Evolutionary conservation across 2,113 vertebrate species (phyloP).

Genomic region (Donacobius atricapilla): DNA sequence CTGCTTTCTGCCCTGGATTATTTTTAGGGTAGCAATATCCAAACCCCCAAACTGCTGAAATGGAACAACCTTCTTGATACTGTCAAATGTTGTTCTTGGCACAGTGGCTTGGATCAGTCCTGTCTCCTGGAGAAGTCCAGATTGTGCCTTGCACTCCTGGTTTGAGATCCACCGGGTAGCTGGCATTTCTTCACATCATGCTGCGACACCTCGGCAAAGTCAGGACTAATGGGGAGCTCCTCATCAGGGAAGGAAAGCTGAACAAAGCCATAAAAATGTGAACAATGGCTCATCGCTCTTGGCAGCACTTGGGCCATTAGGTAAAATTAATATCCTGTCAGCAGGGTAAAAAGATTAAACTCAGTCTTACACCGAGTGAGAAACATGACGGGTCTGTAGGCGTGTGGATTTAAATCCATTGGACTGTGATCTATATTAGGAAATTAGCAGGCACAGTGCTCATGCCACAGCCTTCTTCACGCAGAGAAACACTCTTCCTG

Average conservation of each 20-base stretch:
- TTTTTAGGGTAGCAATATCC: not conserved
- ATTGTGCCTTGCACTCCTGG: not conserved
- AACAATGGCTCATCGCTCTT: not conserved
- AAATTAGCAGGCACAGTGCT: not conserved
- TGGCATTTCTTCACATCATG: not conserved
- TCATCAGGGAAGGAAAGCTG: not conserved
- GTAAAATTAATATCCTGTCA: conserved; percentile 8
- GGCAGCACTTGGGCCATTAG: not conserved
- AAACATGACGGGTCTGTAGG: not conserved
- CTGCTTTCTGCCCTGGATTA: not conserved
- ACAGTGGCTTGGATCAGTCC: not conserved
- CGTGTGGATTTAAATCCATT: not conserved
- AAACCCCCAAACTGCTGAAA: not conserved
- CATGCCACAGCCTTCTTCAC: not conserved
- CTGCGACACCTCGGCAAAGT: not conserved
- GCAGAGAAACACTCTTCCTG: not conserved
- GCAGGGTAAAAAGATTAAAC: not conserved
- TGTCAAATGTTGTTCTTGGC: not conserved
- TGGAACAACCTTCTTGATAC: not conserved
- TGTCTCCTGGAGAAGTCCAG: not conserved
- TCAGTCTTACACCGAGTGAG: not conserved
- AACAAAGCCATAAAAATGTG: not conserved
- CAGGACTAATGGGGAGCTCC: not conserved
- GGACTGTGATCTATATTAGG: not conserved
- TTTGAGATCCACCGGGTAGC: not conserved